Base-by-base conservation (phyloP, 2,888 invertebrate genomes). In the Cheiracanthium punctorium region DNA sequence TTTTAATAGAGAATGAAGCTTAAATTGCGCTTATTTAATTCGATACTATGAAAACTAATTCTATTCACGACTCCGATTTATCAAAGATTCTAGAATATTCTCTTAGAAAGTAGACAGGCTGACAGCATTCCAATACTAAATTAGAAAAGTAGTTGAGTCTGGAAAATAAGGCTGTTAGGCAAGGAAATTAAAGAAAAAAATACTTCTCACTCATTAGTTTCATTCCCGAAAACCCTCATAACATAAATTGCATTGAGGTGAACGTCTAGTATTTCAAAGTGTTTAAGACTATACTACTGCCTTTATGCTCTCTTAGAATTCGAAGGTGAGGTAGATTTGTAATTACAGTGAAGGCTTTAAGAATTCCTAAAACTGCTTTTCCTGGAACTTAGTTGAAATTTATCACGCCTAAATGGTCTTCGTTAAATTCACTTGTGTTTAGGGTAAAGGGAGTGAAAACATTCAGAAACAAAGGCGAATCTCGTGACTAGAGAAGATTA, bases 401-500 rank as follows among this genome's bases (percentile, higher is more conserved):
- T 84, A 84, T 84, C 79, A 84, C 84, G 67, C 73, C 70, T 76
- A 84, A 84, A 84, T 79, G 73, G 79, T 69, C 84, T 84, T 84
- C 84, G 84, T 84, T 84, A 84, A 79, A 79, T 73, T 74, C 79
- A 41, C 84, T 84, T 84, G 79, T 84, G 77, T 84, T 79, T 73
- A 52, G 72, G 77, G 73, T 33, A 72, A 58, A 43, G 82, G 58
- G 65, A 84, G 79, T 84, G 84, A 84, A 84, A 84, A 84, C 84
- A 79, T 84, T 84, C 41, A 48, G 77, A 82, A 73, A 72, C 67
- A 82, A 82, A 82, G 82, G 69, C 73, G 73, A 74, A 14, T 79
- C 84, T 79, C 84, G 84, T 84, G 84, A 84, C 84, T 64, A 74
- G 84, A 79, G 79, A 84, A 74, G 69, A 73, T 79, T 84, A 84